These are phyloP conservation scores for Caranx ignobilis DNA, from an alignment of 2,113 vertebrate genomes.

Conservation along the genomic window DNA sequence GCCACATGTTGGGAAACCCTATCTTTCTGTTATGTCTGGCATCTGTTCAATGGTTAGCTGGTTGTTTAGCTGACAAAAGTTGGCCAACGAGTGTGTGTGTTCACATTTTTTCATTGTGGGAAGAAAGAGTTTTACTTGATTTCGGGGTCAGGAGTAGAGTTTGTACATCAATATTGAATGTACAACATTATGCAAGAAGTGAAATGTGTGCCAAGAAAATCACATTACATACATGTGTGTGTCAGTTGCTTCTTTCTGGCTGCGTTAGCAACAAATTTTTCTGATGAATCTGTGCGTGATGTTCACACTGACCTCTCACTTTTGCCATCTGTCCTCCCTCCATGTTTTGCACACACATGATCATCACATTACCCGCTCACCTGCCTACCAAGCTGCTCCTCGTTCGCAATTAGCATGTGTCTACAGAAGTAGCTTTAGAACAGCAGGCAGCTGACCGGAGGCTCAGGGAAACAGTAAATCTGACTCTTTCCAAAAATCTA, in stretches of 20 bases:
- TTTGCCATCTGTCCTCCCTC: constrained; percentile 2
- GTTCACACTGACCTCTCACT: constrained; percentile 14
- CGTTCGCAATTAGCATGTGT: not conserved
- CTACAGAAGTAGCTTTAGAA: not conserved
- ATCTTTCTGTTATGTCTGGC: constrained; percentile 18
- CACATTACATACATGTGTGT: not conserved
- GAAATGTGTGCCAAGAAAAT: not conserved
- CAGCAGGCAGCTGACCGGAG: not conserved
- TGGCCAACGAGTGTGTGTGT: constrained; percentile 4
- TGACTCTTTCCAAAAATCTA: not conserved
- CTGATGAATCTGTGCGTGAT: not conserved
- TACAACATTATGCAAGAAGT: not conserved
- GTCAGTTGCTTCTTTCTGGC: not conserved
- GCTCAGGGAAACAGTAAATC: not conserved
- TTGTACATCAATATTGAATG: not conserved
- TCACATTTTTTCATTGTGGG: constrained; percentile 23
- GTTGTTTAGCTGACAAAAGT: constrained; percentile 27
- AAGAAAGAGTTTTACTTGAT: not conserved
- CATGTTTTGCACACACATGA: too few relatives aligned
- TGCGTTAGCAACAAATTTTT: not conserved
- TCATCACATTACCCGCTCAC: constrained; percentile 17
- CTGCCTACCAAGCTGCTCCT: constrained; percentile 6
- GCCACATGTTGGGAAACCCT: not conserved
- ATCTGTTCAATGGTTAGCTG: constrained; percentile 48
- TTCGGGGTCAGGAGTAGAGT: not conserved